These are phyloP conservation scores for Benthosema pterotum DNA, from an alignment of 2,797 vertebrate species.

Conservation along the genomic window DNA sequence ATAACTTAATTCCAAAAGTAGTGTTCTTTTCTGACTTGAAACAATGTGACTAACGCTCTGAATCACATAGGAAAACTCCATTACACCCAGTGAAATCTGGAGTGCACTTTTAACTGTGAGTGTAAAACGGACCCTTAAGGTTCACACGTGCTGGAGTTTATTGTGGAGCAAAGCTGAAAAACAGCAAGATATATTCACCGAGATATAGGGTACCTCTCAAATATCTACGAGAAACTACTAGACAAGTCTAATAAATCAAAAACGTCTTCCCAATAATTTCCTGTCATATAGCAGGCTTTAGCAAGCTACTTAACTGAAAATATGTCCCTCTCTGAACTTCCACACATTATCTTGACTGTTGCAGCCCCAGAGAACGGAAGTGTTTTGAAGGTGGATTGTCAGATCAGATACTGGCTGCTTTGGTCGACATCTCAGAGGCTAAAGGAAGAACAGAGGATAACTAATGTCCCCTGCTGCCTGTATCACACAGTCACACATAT, in stretches of 20 bases:
- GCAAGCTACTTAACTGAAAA: conserved; percentile 41
- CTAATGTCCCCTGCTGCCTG: conserved; percentile 55
- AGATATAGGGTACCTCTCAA: conserved; percentile 32
- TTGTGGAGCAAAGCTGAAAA: conserved; percentile 10
- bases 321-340: conserved; percentile 42
- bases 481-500: conserved; percentile 53
- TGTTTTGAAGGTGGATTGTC: conserved; percentile 73
- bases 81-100: conserved; percentile 13
- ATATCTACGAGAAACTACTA: conserved; percentile 2
- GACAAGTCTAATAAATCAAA: conserved; percentile 50
- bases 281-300: conserved; percentile 37
- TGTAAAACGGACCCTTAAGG: too few relatives aligned
- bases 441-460: conserved; percentile 60
- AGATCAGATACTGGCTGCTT: conserved; percentile 67
- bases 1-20: conserved; percentile 2
- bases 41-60: conserved; percentile 13
- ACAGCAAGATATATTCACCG: conserved; percentile 17
- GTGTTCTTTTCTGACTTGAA: conserved; percentile 13
- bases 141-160: too few relatives aligned
- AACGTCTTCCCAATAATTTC: conserved; percentile 42
- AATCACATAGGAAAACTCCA: conserved; percentile 29
- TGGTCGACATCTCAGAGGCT: conserved; percentile 64
- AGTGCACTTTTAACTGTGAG: too few relatives aligned
- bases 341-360: conserved; percentile 51
- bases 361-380: conserved; percentile 60